phyloP scores from a whole-genome alignment of 2,797 vertebrate species.

The Telmatherina bonti region DNA sequence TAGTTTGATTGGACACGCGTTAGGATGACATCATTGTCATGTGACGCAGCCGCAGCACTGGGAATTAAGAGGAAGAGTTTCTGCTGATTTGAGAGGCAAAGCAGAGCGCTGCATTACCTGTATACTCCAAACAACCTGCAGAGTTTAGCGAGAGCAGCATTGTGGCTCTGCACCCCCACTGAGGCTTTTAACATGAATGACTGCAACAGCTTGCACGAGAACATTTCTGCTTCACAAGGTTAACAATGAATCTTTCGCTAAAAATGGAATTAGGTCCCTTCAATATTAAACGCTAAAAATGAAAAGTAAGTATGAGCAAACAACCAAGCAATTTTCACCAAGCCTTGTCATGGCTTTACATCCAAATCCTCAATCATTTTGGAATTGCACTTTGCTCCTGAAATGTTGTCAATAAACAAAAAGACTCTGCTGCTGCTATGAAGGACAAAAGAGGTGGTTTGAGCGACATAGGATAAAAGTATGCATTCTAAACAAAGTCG shows the following conservation, averaged over 20 bases:
- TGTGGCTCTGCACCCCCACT: slow-evolving; percentile 10
- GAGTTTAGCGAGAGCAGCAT: slow-evolving; percentile 15
- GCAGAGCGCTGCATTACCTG: slow-evolving; percentile 51
- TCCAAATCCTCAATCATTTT: slow-evolving; percentile 42
- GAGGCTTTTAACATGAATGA: slow-evolving; percentile 31
- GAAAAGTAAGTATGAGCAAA: slow-evolving; percentile 3
- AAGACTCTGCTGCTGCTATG: slow-evolving; percentile 23
- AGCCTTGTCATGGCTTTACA: slow-evolving; percentile 19
- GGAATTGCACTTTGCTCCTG: slow-evolving; percentile 7
- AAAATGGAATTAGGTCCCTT: slow-evolving; percentile 26
- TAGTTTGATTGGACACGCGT: slow-evolving; percentile 35
- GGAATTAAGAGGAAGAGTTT: slow-evolving; percentile 38
- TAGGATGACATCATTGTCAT: slow-evolving; percentile 67
- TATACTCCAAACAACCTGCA: slow-evolving; percentile 53
- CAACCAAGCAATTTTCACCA: slow-evolving; percentile 27
- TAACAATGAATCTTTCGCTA: slow-evolving; percentile 21
- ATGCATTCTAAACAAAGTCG: not conserved
- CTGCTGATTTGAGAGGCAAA: slow-evolving; percentile 77
- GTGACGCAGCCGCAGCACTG: slow-evolving; percentile 40
- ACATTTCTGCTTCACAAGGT: slow-evolving; percentile 40
- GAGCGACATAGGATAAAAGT: slow-evolving; percentile 10
- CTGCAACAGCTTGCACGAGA: slow-evolving; percentile 6
- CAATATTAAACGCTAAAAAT: not conserved
- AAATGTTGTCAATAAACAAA: slow-evolving; percentile 48
- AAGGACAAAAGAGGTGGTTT: slow-evolving; percentile 49